phyloP scores from a whole-genome alignment of 2,797 vertebrate genomes.

The Lepilemur ruficaudatus region DNA sequence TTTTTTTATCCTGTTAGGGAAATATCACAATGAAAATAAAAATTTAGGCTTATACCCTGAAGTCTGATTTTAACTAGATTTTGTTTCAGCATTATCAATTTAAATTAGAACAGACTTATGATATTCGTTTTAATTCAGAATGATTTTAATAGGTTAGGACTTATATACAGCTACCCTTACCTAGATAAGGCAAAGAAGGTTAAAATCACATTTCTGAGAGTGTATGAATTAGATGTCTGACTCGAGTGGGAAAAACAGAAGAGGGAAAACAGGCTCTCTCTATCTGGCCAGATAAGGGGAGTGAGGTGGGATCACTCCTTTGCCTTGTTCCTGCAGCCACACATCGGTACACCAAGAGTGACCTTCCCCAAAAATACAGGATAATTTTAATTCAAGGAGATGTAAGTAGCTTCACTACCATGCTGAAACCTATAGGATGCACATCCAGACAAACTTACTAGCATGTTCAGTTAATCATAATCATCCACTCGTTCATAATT shows the following conservation, averaged over 20 bases:
- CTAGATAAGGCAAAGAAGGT: background rate
- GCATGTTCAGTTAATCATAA: background rate
- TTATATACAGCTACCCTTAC: background rate
- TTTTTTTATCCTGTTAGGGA: background rate
- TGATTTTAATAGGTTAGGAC: background rate
- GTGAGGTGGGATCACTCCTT: background rate
- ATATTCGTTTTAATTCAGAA: background rate
- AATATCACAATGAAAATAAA: background rate
- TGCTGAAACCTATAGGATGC: background rate
- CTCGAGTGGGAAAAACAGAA: background rate
- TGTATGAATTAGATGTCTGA: background rate
- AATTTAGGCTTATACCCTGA: background rate
- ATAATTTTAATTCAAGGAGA: background rate
- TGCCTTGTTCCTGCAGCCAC: background rate
- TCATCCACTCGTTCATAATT: background rate
- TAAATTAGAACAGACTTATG: background rate
- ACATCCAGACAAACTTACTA: background rate
- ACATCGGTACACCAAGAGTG: background rate
- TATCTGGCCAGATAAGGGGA: no score
- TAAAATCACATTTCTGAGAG: background rate
- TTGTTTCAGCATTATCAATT: background rate
- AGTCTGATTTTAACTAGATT: background rate
- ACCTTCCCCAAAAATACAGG: background rate
- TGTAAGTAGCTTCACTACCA: background rate
- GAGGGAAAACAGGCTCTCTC: background rate